These are phyloP conservation scores for Anastrepha ludens DNA, from an alignment of 1,140 invertebrate species.

Conservation along the genomic window DNA sequence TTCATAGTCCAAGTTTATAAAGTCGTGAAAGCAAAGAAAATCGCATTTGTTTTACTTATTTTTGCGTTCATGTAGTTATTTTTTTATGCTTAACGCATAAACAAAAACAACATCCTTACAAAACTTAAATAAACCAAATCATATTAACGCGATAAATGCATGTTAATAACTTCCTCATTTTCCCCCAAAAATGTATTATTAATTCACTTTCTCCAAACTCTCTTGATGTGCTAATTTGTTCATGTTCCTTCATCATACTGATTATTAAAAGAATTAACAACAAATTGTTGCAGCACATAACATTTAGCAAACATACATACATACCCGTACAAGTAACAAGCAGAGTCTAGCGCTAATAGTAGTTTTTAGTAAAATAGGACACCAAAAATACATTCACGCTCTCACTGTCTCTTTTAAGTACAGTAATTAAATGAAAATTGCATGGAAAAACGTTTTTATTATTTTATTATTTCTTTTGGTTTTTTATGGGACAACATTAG, in stretches of 20 bases:
- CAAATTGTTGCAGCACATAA: background rate
- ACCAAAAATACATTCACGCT: conserved; percentile 71
- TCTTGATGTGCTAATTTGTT: conserved; percentile 29
- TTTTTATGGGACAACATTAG: conserved; percentile 74
- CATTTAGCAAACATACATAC: background rate
- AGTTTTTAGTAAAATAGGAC: conserved; percentile 57
- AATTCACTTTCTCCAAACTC: background rate
- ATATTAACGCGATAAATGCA: no score
- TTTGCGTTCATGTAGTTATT: no score
- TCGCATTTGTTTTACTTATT: no score
- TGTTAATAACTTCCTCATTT: no score
- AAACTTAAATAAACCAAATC: no score
- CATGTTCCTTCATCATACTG: background rate
- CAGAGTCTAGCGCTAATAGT: conserved; percentile 15
- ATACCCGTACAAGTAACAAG: conserved; percentile 35
- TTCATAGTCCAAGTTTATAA: no score
- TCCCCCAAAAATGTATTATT: no score
- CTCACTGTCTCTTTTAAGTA: conserved; percentile 62
- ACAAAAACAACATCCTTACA: no score
- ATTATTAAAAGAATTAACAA: background rate
- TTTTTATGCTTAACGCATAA: no score
- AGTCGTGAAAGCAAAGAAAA: no score
- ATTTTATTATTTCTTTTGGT: conserved; percentile 74
- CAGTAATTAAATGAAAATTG: conserved; percentile 40
- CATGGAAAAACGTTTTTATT: conserved; percentile 36